Percentiles rank a stretch among this genome's conserved stretches.
These are phyloP conservation scores for Lithobates sylvaticus DNA, from an alignment of 2,797 vertebrate genomes.

Conservation along the genomic window DNA sequence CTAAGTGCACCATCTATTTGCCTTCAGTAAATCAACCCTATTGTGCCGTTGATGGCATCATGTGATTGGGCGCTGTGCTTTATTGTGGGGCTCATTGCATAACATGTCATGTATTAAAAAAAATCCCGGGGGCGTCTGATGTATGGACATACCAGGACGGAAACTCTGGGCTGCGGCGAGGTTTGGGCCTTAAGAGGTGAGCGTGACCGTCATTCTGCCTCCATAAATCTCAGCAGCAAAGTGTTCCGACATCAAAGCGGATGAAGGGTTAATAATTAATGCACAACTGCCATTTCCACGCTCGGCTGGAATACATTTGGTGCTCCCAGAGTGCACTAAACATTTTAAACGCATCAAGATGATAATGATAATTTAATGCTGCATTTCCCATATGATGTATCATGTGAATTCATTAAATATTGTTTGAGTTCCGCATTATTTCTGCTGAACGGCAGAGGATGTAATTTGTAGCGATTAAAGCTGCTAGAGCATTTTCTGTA, in stretches of 20 bases:
- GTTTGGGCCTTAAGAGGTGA: no score
- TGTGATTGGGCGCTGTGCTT: no score
- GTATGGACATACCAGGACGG: no score
- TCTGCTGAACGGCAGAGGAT: slow-evolving; percentile 25
- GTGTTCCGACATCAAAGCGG: background rate
- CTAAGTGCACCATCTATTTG: no score
- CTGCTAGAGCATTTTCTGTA: background rate
- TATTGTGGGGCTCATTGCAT: no score
- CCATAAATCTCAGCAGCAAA: slow-evolving; percentile 11
- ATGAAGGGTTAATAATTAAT: slow-evolving; percentile 53
- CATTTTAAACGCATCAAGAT: slow-evolving; percentile 35
- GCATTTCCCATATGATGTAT: slow-evolving; percentile 52
- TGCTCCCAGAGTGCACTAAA: slow-evolving; percentile 40
- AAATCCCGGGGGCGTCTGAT: no score
- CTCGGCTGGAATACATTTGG: slow-evolving; percentile 44
- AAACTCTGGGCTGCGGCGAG: no score
- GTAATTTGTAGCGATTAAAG: slow-evolving; percentile 16
- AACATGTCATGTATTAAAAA: no score
- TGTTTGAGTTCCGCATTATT: slow-evolving; percentile 9
- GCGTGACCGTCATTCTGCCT: background rate
- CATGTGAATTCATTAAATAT: slow-evolving; percentile 54
- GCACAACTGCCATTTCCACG: slow-evolving; percentile 13
- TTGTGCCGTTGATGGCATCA: no score
- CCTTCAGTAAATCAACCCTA: no score
- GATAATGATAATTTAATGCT: slow-evolving; percentile 58